Base-by-base conservation (phyloP, 2,113 vertebrate species). In the Stigmatopora argus region DNA sequence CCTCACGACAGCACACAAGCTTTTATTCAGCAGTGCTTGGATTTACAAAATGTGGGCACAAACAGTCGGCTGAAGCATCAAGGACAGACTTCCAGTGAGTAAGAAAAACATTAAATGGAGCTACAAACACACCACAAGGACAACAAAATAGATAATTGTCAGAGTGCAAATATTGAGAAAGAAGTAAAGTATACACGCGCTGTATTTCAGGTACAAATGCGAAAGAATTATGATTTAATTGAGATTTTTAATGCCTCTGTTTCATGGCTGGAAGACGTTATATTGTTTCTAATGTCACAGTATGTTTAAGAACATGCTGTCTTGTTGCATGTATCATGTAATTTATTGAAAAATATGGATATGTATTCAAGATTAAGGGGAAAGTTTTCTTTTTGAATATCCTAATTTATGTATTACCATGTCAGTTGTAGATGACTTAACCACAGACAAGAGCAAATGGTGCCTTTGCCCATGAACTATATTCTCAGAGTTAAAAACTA, bases 401-500 rank as follows among this genome's bases (percentile, higher is more conserved):
- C 34, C 49, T 66, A 53, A 56, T 66, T 64, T 53, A n/a, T 44
- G 23, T 14, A 51, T 75, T 26, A 66, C 2, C 46, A 71, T 66
- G 31, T n/a, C 1, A 71, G 26, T 66, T 56, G 69, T 64, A 23
- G 53, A 51, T 3, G 1, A 17, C 59, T 73, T 12, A 64, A 71
- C 62, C 67, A 73, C 52, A 57, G 64, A 52, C 15, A 76, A 61
- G 8, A 41, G 31, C 26, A 7, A 34, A 48, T 12, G 17, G 13
- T 47, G 45, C 44, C 45, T 76, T 75, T 60, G 34, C 49, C 11
- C 64, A 11, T 31, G 26, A 31, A 31, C 26, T 31, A 31, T 31
- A 31, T 31, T 3, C 26, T 31, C 26, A 71, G 67, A 56, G n/a
- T 61, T 56, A 26, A 75, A 75, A 63, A 70, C 26, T 31, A 31